phyloP scores from a whole-genome alignment of 1,140 invertebrate species.

The Varroa destructor region DNA sequence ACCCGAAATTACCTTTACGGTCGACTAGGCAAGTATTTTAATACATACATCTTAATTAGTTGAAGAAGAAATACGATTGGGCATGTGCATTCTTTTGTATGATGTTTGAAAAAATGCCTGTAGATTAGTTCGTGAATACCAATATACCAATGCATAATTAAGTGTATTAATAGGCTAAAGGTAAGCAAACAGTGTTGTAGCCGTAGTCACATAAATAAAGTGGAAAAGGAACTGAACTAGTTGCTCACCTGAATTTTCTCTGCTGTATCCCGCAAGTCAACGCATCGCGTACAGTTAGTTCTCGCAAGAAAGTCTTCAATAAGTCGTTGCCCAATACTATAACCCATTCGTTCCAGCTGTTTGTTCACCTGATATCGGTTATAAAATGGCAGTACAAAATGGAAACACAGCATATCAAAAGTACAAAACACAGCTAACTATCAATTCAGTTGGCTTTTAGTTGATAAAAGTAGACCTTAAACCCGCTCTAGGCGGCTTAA shows the following conservation, averaged over 20 bases:
- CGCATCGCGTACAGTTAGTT: slow-evolving; percentile 72
- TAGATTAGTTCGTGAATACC: not conserved
- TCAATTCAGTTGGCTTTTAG: slow-evolving; percentile 40
- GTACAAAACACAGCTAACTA: slow-evolving; percentile 46
- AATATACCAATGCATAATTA: too few relatives aligned
- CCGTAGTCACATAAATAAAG: too few relatives aligned
- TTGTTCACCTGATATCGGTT: slow-evolving; percentile 56
- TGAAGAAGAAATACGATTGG: too few relatives aligned
- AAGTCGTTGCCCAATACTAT: slow-evolving; percentile 92
- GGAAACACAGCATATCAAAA: not conserved
- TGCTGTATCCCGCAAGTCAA: slow-evolving; percentile 90
- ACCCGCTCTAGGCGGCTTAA: too few relatives aligned
- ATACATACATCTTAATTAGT: too few relatives aligned
- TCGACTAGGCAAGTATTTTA: too few relatives aligned
- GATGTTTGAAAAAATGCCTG: not conserved
- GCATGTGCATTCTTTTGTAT: too few relatives aligned
- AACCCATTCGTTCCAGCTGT: slow-evolving; percentile 81
- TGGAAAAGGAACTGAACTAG: slow-evolving; percentile 19
- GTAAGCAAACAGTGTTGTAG: too few relatives aligned
- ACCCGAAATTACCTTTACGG: too few relatives aligned
- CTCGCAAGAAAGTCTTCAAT: slow-evolving; percentile 95
- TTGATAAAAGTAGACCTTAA: too few relatives aligned
- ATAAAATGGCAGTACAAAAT: slow-evolving; percentile 23
- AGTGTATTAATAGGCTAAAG: too few relatives aligned
- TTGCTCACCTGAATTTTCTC: slow-evolving; percentile 72